Evolutionary conservation across 2,113 vertebrate species (phyloP), one percentile per base, ranked within the genome.

Genomic region (Thamnophis sirtalis): DNA sequence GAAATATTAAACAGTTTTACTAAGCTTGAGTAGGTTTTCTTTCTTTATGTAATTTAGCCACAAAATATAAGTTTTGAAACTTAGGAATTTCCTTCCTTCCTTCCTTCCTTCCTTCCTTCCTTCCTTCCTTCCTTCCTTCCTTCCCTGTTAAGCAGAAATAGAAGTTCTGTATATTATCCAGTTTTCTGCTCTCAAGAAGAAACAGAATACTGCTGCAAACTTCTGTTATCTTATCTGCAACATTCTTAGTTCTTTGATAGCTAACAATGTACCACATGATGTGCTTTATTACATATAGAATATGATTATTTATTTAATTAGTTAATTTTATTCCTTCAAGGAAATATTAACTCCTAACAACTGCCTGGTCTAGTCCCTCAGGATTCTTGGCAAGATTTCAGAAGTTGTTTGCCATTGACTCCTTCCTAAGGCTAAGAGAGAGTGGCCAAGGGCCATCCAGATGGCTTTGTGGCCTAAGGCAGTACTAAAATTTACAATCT

Each of bases 21-120:
- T 60, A 53, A 93, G 56, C 22, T 73, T n/a, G 85, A 48, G 24
- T 86, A 43, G 58, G 50, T 63, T 93, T 94, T 93, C 90, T 92
- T 91, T 88, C 48, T 84, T 86, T 24, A 56, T 87, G 22, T 91
- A 88, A 8, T 26, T 55, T 38, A 88, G 19, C 19, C 84, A 50
- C 54, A 60, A 92, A 85, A 85, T 58, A 4, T n/a, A 58, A 24
- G 19, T 84, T 87, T 86, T 26, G 24, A 49, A 92, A 43, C 5
- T 87, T 89, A 38, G 7, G 10, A 38, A 43, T 26, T n/a, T 48
- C 21, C 0, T 73, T 60, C 28, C 24, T 24, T 43, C 68, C n/a
- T 43, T 73, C 48, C 21, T 73, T 68, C 26, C 10, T 3, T 28
- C 58, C 3, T 26, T 60, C 58, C 26, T 26, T 1, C n/a, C 6